A percentile compares a stretch with the other conserved stretches of the same genome.
phyloP scores from a whole-genome alignment of 35 echinoderm and acorn worm genomes.

The Patiria miniata region DNA sequence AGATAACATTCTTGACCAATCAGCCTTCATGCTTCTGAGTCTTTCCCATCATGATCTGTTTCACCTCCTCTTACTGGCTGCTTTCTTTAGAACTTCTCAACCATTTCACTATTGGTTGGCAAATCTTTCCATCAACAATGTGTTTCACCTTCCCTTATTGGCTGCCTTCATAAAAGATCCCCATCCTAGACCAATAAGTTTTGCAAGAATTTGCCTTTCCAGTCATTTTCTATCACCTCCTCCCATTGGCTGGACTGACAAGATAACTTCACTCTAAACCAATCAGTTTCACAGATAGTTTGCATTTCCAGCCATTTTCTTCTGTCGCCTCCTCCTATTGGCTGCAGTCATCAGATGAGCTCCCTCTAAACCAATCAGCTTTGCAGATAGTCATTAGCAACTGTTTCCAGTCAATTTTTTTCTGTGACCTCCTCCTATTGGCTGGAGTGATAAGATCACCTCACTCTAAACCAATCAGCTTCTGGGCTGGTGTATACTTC shows the following conservation, averaged over 20 bases:
- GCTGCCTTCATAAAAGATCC: not conserved
- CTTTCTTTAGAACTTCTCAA: no score
- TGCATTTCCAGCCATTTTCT: conserved; percentile 38
- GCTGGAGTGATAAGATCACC: not conserved
- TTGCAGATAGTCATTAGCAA: not conserved
- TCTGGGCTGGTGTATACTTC: conserved; percentile 39
- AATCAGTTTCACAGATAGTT: conserved; percentile 26
- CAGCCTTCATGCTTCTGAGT: no score
- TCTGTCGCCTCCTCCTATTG: not conserved
- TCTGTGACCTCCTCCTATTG: not conserved
- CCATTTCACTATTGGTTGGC: no score
- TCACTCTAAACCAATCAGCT: conserved; percentile 46
- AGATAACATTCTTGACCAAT: no score
- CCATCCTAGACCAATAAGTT: conserved; percentile 26
- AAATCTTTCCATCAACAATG: no score
- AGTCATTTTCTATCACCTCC: not conserved
- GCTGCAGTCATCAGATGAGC: not conserved
- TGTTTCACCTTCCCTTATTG: not conserved
- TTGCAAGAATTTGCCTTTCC: not conserved
- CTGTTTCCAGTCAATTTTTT: conserved; percentile 24
- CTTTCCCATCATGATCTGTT: no score
- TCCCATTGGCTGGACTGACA: not conserved
- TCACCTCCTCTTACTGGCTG: no score
- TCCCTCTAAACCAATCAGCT: conserved; percentile 29
- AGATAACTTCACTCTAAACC: conserved; percentile 23